Base-by-base conservation (phyloP, 2,888 invertebrate species). In the Poecilobothrus nobilitatus region DNA sequence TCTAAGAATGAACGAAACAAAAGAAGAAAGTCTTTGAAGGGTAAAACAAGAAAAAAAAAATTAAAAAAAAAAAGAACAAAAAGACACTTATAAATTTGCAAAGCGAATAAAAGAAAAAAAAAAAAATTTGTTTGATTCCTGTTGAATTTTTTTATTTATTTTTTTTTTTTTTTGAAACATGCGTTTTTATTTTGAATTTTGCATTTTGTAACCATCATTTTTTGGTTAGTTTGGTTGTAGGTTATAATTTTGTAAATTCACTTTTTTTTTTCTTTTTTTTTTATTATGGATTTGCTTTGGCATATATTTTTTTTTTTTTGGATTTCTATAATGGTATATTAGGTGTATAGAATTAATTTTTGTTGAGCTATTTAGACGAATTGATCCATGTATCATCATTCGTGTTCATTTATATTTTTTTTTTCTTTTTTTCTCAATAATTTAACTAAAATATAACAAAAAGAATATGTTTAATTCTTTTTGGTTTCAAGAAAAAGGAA, bases 251-350 rank as follows among this genome's bases (percentile, higher is more conserved):
- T 53, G 53, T 53, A 18, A 53, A 53, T 53, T 53, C 18, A 53
- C 53, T 18, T 53, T 53, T 53, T 1, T 9, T 53, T 9, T 53
- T 53, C 18, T 53, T 53, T 53, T 2, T 53, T 53, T n/a, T 18
- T 53, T 53, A 12, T 53, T 41, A 8, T 41, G 41, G 41, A 41
- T 41, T 41, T 41, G 41, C 4, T 41, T 41, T 41, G 41, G 41
- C 41, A 15, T 9, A 15, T 41, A 12, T 41, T 6, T 41, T 41
- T 41, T 41, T 41, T 41, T 41, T 41, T 41, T 41, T 41, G 41
- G 41, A 41, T 41, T 53, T 53, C 53, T 53, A 53, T 53, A 53
- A 53, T 53, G 53, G 53, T n/a, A 53, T 53, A 53, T 53, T 53
- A 53, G 53, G 53, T 53, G 53, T 53, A 53, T 53, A n/a, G 53